Conservation (phyloP, 2,113 vertebrate genomes). For the Brachypteracias leptosomus region DNA sequence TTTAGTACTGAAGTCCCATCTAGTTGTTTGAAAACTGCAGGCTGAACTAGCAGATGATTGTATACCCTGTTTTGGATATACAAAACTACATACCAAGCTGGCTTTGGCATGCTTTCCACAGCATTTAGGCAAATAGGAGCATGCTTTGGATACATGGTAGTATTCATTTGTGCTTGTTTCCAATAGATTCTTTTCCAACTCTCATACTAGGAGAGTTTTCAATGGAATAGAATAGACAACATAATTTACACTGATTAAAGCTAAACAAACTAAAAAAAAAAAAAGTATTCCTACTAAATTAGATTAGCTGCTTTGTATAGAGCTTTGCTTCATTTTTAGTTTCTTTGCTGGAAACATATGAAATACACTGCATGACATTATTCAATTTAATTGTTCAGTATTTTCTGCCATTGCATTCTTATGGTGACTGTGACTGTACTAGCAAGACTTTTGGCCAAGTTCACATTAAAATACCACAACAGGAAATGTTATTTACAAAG, state of each 20-base stretch:
- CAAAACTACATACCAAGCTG: not conserved
- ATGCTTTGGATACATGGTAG: not conserved
- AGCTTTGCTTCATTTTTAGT: not conserved
- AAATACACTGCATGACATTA: not conserved
- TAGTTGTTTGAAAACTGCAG: not conserved
- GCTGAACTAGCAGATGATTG: not conserved
- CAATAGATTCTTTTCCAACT: not conserved
- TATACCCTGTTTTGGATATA: not conserved
- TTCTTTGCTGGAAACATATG: conserved; percentile 9
- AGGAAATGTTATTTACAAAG: conserved; percentile 10
- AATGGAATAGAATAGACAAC: not conserved
- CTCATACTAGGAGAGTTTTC: not conserved
- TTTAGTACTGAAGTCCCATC: not conserved
- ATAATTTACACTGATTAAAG: conserved; percentile 2
- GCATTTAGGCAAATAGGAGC: not conserved
- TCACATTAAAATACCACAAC: conserved; percentile 17
- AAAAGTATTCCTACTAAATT: not conserved
- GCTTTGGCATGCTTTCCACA: not conserved
- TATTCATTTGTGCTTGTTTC: not conserved
- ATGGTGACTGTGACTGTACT: conserved; percentile 4
- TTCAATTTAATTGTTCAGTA: conserved; percentile 2
- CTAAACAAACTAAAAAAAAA: not conserved
- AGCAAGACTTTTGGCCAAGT: not conserved
- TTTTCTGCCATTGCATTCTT: conserved; percentile 18
- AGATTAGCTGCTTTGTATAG: not conserved